Base-by-base conservation (phyloP, 2,113 vertebrate species). In the Ariopsis seemanni region DNA sequence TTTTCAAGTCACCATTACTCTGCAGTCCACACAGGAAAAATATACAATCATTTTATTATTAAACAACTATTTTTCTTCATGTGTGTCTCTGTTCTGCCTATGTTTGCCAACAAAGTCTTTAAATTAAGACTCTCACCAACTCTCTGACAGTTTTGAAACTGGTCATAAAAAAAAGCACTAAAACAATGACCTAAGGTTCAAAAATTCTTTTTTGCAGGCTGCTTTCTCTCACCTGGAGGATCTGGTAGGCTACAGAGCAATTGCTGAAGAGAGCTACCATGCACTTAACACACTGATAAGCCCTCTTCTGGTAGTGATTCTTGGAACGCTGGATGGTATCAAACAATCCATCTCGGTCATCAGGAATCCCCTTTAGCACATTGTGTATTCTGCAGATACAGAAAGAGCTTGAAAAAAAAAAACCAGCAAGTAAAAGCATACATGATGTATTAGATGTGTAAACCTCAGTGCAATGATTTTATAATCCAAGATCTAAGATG, bases 301-400 rank as follows among this genome's bases (percentile, higher is more conserved):
- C 98, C 91, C 98, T 95, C 93, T 99, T 99, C 94, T 99, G 98
- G 91, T 99, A 99, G 95, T 99, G 98, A 94, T 99, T 99, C 94
- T 99, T 99, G 6, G 98, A 99, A 91, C 98, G 97, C 91, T 99
- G 98, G 93, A 99, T 99, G 94, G 98, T 99, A 93, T 99, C 98
- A 93, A 99, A 99, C 0, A 99, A 96, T 65, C 98, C 98, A 89
- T 99, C 98, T 91, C 98, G 94, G 91, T 99, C 98, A 92, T 99
- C 98, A 0, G 98, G 98, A 91, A 99, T 99, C 91, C 98, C 98
- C 93, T 99, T 99, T 90, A 99, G 94, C 90, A 97, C 97, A 91
- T 99, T 99, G 95, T 99, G 98, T 95, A 99, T 99, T 95, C 98
- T 99, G 83, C 50, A 90, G 55, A 75, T 22, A 75, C 14, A 71